phyloP scores from a whole-genome alignment of 2,113 vertebrate genomes.

The Entosphenus tridentatus region DNA sequence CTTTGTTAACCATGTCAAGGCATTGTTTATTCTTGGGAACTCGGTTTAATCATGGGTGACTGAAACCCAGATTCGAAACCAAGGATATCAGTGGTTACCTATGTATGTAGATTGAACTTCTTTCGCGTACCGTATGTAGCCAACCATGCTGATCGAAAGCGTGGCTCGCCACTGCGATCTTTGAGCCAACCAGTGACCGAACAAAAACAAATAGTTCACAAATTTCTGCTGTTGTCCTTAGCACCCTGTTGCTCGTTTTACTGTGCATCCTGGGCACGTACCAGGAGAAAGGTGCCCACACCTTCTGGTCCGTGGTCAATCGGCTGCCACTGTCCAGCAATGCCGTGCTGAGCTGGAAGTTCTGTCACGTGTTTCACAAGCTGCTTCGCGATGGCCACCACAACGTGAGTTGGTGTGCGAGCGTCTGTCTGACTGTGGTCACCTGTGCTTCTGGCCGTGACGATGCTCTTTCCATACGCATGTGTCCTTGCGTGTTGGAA shows the following conservation, averaged over 20 bases:
- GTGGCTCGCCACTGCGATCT: neutral
- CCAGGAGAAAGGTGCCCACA: slow-evolving; percentile 79
- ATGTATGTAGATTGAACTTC: neutral
- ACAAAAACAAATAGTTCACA: neutral
- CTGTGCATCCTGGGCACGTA: slow-evolving; percentile 88
- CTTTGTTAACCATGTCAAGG: too few species aligned
- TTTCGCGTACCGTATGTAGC: neutral
- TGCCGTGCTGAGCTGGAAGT: slow-evolving; percentile 92
- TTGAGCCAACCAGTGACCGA: neutral
- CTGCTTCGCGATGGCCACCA: slow-evolving; percentile 67
- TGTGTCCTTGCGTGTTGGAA: too few species aligned
- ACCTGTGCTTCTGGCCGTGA: too few species aligned
- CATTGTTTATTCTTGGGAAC: too few species aligned
- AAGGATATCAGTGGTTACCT: neutral
- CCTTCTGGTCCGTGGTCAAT: slow-evolving; percentile 87
- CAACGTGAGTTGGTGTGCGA: slow-evolving; percentile 41
- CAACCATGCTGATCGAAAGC: neutral
- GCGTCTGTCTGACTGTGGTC: too few species aligned
- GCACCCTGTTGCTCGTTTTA: slow-evolving; percentile 15
- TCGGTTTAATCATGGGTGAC: too few species aligned
- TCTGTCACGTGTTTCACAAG: slow-evolving; percentile 88
- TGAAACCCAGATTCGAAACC: neutral
- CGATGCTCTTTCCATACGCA: too few species aligned
- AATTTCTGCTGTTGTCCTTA: slow-evolving; percentile 17
- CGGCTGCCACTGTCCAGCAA: slow-evolving; percentile 65